Evolutionary conservation across 2,797 vertebrate genomes (phyloP).

Genomic region (Australoheros facetus): DNA sequence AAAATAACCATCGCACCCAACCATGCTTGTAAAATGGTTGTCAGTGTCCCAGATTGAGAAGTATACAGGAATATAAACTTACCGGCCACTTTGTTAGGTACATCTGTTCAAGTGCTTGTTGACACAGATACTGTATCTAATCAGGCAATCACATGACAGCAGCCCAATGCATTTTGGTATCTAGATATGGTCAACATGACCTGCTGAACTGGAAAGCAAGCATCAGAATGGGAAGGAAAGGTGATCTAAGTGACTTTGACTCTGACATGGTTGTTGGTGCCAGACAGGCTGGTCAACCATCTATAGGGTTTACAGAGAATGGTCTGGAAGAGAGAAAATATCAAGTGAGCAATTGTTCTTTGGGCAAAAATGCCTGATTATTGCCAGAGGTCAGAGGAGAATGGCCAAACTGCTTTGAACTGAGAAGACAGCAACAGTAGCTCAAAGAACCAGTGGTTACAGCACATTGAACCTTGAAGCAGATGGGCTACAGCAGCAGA

Average conservation of each 20-base stretch:
- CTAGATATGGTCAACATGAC: background rate
- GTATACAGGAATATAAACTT: background rate
- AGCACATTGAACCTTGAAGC: background rate
- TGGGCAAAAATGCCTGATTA: too few species aligned
- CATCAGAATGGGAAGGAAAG: background rate
- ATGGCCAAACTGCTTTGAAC: background rate
- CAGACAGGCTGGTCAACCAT: too few species aligned
- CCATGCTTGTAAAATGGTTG: background rate
- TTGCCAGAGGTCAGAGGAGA: too few species aligned
- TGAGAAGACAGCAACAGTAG: background rate
- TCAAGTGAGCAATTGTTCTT: too few species aligned
- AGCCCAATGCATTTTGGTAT: background rate
- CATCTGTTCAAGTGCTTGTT: background rate
- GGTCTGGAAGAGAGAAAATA: too few species aligned
- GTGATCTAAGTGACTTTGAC: too few species aligned
- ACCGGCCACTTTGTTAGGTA: background rate
- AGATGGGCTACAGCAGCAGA: background rate
- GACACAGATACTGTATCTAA: background rate
- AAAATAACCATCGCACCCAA: background rate
- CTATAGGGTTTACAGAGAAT: too few species aligned
- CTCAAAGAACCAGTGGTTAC: background rate
- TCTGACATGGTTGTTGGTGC: too few species aligned
- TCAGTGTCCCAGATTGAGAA: background rate
- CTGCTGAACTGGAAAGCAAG: background rate
- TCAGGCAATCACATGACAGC: background rate